Evolutionary conservation across 1,140 invertebrate species (phyloP).

Genomic region (Adelges cooleyi): DNA sequence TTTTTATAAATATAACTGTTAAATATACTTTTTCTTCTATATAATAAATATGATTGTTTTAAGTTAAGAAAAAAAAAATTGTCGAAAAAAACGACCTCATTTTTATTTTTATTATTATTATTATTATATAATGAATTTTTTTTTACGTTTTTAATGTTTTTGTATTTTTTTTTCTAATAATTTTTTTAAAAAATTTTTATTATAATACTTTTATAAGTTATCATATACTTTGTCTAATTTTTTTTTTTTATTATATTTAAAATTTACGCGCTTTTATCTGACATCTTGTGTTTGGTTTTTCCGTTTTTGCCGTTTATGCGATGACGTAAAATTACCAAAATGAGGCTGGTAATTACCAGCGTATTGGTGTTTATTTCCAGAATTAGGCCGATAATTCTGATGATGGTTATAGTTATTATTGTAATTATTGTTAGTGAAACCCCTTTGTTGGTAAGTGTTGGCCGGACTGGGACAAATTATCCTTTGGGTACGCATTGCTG

Average conservation of each 20-base stretch:
- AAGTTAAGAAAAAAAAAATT: constrained; percentile 20
- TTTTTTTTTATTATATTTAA: constrained; percentile 10
- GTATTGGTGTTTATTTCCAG: constrained; percentile 21
- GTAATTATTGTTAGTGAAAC: constrained; percentile 13
- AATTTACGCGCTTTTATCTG: constrained; percentile 4
- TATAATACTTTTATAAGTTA: constrained; percentile 8
- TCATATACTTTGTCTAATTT: constrained; percentile 23
- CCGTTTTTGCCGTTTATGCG: not conserved
- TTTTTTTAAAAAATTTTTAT: constrained; percentile 2
- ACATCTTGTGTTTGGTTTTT: constrained; percentile 25
- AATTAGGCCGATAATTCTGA: constrained; percentile 8
- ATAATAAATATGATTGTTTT: constrained; percentile 21
- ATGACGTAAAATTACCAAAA: constrained; percentile 5
- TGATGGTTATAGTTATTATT: constrained; percentile 7
- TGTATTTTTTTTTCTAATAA: not conserved
- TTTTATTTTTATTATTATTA: not conserved
- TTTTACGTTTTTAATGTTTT: constrained; percentile 17
- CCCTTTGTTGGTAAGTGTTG: constrained; percentile 13
- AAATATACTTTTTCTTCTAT: constrained; percentile 11
- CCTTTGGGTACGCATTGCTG: constrained; percentile 4
- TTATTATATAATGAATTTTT: no score
- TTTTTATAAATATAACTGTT: no score
- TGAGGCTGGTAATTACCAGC: constrained; percentile 13
- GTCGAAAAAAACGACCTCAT: constrained; percentile 10
- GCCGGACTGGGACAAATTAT: constrained; percentile 14